Evolutionary conservation across 2,888 invertebrate genomes (phyloP).

Genomic region (Mycalesis mineus): DNA sequence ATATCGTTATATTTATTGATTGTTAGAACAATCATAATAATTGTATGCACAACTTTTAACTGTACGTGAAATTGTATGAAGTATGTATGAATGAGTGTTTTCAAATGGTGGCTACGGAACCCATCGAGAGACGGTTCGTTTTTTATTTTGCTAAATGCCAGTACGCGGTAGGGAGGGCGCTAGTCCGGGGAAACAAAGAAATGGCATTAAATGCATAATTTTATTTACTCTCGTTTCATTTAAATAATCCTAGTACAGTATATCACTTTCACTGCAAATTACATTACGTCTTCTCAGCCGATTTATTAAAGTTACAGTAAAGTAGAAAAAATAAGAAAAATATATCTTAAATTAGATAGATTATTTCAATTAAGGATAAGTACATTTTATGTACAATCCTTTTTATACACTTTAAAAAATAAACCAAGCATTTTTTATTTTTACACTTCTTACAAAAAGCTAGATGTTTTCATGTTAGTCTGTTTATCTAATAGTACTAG

Average conservation of each 20-base stretch:
- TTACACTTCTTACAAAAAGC: no score
- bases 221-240: slow-evolving; percentile 52
- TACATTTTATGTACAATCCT: no score
- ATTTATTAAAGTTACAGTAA: no score
- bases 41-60: background rate
- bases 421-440: no score
- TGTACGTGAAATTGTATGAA: no score
- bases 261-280: background rate
- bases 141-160: slow-evolving; percentile 47
- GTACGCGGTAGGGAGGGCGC: slow-evolving; percentile 34
- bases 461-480: no score
- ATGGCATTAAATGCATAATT: slow-evolving; percentile 74
- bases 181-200: slow-evolving; percentile 60
- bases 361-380: no score
- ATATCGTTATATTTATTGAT: background rate
- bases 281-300: background rate
- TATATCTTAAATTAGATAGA: no score
- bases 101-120: slow-evolving; percentile 2
- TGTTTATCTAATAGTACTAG: no score
- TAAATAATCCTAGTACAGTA: slow-evolving; percentile 1
- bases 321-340: no score
- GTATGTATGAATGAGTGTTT: background rate
- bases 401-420: no score
- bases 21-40: background rate
- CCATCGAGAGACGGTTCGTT: slow-evolving; percentile 29